These are phyloP conservation scores for Desoria tigrina DNA, from an alignment of 2,888 invertebrate genomes.

Conservation along the genomic window DNA sequence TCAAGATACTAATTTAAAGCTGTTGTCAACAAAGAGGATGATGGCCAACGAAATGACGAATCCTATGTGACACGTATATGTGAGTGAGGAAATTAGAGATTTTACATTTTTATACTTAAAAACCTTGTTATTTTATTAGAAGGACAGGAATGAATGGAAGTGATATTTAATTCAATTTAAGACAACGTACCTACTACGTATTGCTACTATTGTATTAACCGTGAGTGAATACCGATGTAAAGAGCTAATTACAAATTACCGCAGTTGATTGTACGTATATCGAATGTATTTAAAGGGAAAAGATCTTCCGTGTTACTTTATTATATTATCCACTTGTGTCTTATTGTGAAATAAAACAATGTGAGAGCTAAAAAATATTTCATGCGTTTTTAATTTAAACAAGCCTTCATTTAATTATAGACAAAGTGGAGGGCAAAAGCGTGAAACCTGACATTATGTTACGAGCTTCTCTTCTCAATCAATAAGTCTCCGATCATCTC, in stretches of 20 bases:
- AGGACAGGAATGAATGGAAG: conserved; percentile 5
- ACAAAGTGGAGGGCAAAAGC: not conserved
- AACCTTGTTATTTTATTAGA: no score
- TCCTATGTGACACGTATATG: not conserved
- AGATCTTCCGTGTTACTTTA: not conserved
- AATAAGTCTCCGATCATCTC: not conserved
- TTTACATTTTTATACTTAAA: conserved; percentile 12
- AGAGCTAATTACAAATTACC: conserved; percentile 6
- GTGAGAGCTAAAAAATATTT: conserved; percentile 5
- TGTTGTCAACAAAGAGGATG: not conserved
- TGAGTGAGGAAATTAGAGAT: not conserved
- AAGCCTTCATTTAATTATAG: not conserved
- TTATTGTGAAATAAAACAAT: conserved; percentile 24
- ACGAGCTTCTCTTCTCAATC: not conserved
- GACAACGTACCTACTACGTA: not conserved
- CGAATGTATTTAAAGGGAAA: no score
- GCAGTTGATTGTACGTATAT: no score
- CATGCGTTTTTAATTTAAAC: conserved; percentile 4
- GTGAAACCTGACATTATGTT: not conserved
- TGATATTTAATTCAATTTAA: conserved; percentile 15
- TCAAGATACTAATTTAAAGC: not conserved
- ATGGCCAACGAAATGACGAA: not conserved
- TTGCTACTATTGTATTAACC: conserved; percentile 1
- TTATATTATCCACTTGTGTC: conserved; percentile 15
- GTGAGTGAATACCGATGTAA: not conserved